These are phyloP conservation scores for Gnatocerus cornutus DNA, from an alignment of 2,888 invertebrate genomes.

Conservation along the genomic window DNA sequence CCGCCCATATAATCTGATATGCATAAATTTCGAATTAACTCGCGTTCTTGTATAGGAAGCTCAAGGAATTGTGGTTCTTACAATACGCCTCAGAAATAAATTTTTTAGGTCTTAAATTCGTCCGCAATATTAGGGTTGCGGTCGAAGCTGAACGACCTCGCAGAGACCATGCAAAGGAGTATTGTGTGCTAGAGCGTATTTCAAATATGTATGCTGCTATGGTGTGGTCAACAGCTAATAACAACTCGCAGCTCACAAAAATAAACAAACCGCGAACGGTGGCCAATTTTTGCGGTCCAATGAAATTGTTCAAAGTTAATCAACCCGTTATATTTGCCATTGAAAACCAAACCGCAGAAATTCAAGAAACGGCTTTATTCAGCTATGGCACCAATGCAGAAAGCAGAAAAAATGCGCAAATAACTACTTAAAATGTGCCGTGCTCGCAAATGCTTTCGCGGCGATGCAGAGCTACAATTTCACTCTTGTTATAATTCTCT, in stretches of 20 bases:
- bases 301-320: slow-evolving; percentile 10
- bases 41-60: slow-evolving; percentile 19
- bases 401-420: too few species aligned
- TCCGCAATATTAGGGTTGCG: slow-evolving; percentile 18
- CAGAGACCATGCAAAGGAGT: slow-evolving; percentile 20
- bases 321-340: not conserved
- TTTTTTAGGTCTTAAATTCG: slow-evolving; percentile 28
- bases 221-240: slow-evolving; percentile 24
- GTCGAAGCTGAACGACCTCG: slow-evolving; percentile 14
- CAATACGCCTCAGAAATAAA: slow-evolving; percentile 20
- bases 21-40: slow-evolving; percentile 28
- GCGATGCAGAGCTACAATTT: too few species aligned
- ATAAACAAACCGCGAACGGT: slow-evolving; percentile 9
- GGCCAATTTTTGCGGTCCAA: slow-evolving; percentile 1
- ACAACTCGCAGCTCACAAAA: slow-evolving; percentile 14
- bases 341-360: not conserved
- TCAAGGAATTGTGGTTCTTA: slow-evolving; percentile 3
- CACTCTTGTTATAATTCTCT: too few species aligned
- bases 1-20: slow-evolving; percentile 15
- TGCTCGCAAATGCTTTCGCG: too few species aligned
- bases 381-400: too few species aligned
- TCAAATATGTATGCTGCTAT: slow-evolving; percentile 23
- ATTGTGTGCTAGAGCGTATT: slow-evolving; percentile 21
- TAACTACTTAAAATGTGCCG: too few species aligned
- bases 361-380: too few species aligned